Evolutionary conservation across 2,797 vertebrate species (phyloP).

Genomic region (Cottoperca gobio): DNA sequence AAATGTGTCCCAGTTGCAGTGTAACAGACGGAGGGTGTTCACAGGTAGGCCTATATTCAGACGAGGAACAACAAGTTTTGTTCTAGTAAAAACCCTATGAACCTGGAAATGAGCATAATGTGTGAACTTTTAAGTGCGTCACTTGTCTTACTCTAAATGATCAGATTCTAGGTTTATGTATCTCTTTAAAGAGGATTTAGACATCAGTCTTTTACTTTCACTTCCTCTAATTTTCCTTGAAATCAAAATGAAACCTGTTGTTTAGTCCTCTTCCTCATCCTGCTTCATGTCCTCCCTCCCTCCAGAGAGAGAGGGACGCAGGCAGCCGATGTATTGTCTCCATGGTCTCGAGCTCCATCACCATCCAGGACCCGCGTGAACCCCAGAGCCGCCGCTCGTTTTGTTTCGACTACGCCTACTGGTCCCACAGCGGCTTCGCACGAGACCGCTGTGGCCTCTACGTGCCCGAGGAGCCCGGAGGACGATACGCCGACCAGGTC

Average conservation of each 20-base stretch:
- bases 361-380: slow-evolving; percentile 83
- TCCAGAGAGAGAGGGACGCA: slow-evolving; percentile 85
- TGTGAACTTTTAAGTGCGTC: too few species aligned
- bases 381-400: slow-evolving; percentile 80
- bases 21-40: too few species aligned
- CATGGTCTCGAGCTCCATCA: slow-evolving; percentile 83
- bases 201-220: neutral
- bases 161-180: too few species aligned
- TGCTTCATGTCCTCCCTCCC: neutral
- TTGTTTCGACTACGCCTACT: slow-evolving; percentile 86
- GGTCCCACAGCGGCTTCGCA: slow-evolving; percentile 86
- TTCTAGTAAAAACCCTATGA: too few species aligned
- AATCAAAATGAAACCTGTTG: too few species aligned
- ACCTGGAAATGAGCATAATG: too few species aligned
- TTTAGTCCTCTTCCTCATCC: neutral
- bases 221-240: neutral
- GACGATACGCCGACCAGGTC: slow-evolving; percentile 84
- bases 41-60: too few species aligned
- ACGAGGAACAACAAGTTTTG: too few species aligned
- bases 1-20: too few species aligned
- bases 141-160: neutral
- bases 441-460: slow-evolving; percentile 78
- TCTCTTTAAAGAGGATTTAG: neutral
- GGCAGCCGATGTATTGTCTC: slow-evolving; percentile 86
- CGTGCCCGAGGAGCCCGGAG: slow-evolving; percentile 81